phyloP scores from a whole-genome alignment of 2,797 vertebrate species.

The Agapornis canus region DNA sequence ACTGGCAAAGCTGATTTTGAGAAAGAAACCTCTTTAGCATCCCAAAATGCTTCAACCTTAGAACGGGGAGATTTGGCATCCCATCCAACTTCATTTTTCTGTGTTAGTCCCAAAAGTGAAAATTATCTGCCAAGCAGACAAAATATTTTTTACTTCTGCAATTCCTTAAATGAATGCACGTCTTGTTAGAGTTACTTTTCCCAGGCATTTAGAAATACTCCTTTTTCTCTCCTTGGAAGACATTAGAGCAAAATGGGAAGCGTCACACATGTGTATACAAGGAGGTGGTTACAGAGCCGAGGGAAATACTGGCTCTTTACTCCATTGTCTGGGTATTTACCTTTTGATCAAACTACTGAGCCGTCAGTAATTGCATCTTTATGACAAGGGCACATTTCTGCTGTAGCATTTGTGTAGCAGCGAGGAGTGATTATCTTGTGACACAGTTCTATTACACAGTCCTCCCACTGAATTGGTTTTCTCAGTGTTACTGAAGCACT shows the following conservation, averaged over 20 bases:
- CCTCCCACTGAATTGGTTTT: neutral
- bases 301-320: neutral
- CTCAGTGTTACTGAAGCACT: neutral
- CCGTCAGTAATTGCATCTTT: neutral
- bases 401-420: neutral
- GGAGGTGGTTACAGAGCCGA: neutral
- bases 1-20: neutral
- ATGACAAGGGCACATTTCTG: neutral
- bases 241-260: neutral
- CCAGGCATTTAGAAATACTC: neutral
- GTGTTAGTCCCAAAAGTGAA: neutral
- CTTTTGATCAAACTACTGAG: neutral
- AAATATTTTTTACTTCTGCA: neutral
- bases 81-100: neutral
- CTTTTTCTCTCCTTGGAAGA: neutral
- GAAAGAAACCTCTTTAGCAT: neutral
- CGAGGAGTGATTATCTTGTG: neutral
- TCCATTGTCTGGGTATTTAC: neutral
- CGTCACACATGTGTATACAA: accelerated
- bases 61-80: neutral
- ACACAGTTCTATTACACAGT: neutral
- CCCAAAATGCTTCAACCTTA: neutral
- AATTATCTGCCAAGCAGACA: neutral
- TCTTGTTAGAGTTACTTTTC: neutral
- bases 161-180: neutral